Evolutionary conservation across 23 tunicate species (phyloP).

Genomic region (Ciona savignyi): DNA sequence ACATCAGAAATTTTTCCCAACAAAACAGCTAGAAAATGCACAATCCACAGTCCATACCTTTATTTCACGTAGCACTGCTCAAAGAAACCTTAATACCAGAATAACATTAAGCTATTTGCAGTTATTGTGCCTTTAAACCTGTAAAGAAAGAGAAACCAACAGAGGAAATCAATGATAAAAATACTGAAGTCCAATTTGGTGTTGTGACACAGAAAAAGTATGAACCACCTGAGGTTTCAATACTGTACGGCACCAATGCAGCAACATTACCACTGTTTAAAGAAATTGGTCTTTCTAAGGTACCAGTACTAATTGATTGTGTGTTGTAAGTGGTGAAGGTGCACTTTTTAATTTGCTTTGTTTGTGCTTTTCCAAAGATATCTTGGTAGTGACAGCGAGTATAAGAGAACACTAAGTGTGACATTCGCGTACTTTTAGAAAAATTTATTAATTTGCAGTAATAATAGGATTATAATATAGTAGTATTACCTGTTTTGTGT

Average conservation of each 20-base stretch:
- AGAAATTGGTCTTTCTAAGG: conserved; percentile 46
- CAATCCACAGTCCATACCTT: too few relatives aligned
- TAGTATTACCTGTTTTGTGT: too few relatives aligned
- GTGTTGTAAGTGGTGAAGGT: neutral
- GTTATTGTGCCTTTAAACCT: conserved; percentile 31
- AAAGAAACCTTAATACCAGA: neutral
- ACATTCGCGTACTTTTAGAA: neutral
- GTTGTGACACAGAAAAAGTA: conserved; percentile 66
- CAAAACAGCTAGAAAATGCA: too few relatives aligned
- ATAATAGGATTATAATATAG: too few relatives aligned
- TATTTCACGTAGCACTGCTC: too few relatives aligned
- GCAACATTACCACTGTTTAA: conserved; percentile 34
- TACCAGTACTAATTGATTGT: too few relatives aligned
- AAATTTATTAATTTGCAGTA: too few relatives aligned
- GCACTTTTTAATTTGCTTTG: neutral
- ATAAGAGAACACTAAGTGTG: too few relatives aligned
- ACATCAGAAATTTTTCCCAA: too few relatives aligned
- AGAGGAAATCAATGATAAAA: conserved; percentile 7
- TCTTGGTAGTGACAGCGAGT: too few relatives aligned
- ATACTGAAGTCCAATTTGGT: conserved; percentile 65
- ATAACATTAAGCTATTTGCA: conserved; percentile 15
- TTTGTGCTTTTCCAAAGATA: neutral
- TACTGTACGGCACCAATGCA: conserved; percentile 53
- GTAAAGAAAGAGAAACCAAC: neutral
- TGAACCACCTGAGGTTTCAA: conserved; percentile 73